Percentiles rank a stretch among this genome's conserved stretches.
phyloP scores from a whole-genome alignment of 2,888 invertebrate genomes.

The Cistogaster globosa region DNA sequence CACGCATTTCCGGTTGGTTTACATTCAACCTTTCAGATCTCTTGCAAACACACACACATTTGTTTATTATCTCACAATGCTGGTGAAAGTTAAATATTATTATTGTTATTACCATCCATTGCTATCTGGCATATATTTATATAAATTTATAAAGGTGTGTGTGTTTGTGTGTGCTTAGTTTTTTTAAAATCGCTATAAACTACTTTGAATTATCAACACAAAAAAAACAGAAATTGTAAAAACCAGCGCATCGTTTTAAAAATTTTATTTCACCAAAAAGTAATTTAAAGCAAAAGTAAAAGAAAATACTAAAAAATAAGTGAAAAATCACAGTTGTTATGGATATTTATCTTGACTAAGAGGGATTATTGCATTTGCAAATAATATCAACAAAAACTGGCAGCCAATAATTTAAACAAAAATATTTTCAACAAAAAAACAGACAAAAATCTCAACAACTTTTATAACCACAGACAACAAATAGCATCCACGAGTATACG shows the following conservation, averaged over 20 bases:
- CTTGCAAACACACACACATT: background rate
- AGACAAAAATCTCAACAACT: conserved; percentile 2
- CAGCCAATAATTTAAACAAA: conserved; percentile 32
- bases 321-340: conserved; percentile 35
- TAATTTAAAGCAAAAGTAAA: background rate
- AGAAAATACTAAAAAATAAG: conserved; percentile 5
- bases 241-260: background rate
- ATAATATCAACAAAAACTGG: conserved; percentile 25
- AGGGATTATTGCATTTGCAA: conserved; percentile 40
- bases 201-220: too few relatives aligned
- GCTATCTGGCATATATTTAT: background rate
- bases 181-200: too few relatives aligned
- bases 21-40: background rate
- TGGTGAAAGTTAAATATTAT: background rate
- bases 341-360: conserved; percentile 35
- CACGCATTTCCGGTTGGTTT: conserved; percentile 64
- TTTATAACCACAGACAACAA: conserved; percentile 18
- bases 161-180: too few relatives aligned
- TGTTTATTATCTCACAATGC: background rate
- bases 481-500: background rate
- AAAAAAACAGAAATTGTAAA: background rate
- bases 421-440: background rate
- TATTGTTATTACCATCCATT: background rate
- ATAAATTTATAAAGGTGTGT: too few relatives aligned
- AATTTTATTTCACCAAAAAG: conserved; percentile 40